A percentile compares a stretch with the other conserved stretches of the same genome.
Evolutionary conservation across 2,797 vertebrate genomes (phyloP).

Genomic region (Okamejei kenojei): DNA sequence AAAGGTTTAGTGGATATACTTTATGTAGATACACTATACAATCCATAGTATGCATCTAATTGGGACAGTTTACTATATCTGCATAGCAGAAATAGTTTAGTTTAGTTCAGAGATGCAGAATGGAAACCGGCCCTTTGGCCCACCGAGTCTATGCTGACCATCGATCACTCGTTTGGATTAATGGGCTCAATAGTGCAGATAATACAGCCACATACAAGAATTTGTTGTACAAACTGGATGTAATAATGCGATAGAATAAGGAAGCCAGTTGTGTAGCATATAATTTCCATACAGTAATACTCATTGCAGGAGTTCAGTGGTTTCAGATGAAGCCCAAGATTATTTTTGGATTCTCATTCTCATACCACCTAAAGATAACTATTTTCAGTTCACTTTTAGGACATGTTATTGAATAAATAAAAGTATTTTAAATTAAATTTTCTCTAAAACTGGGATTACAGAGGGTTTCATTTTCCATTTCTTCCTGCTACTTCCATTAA

Average conservation of each 20-base stretch:
- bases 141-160: no score
- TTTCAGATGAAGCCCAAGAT: slow-evolving; percentile 18
- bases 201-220: background rate
- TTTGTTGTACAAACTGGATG: background rate
- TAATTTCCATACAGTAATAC: background rate
- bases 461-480: background rate
- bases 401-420: background rate
- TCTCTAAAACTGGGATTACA: background rate
- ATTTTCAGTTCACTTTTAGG: background rate
- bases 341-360: background rate
- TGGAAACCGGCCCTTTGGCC: no score
- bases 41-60: background rate
- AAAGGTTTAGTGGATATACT: background rate
- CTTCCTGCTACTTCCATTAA: background rate
- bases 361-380: background rate
- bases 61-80: background rate
- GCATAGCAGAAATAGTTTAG: background rate
- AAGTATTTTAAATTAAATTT: background rate
- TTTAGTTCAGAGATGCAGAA: no score
- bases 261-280: background rate
- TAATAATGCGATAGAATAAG: no score
- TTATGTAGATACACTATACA: background rate
- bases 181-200: background rate
- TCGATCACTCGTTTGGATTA: no score
- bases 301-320: background rate